Evolutionary conservation across 2,113 vertebrate species (phyloP).

Genomic region (Zapornia atra): DNA sequence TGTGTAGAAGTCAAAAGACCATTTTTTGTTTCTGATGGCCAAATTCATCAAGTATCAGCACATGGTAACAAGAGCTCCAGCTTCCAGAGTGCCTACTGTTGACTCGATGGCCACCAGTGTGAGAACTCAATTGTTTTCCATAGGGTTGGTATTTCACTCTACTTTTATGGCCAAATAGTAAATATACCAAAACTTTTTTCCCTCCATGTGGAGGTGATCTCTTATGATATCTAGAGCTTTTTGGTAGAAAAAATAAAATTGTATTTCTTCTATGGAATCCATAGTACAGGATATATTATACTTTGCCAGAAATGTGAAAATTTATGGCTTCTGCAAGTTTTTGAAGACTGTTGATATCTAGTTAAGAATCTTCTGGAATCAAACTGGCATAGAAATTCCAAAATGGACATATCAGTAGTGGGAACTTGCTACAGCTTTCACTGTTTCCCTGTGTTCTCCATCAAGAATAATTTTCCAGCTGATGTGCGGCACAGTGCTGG

Average conservation of each 20-base stretch:
- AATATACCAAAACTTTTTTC: not conserved
- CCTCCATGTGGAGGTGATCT: not conserved
- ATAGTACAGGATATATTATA: not conserved
- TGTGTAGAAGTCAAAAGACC: not conserved
- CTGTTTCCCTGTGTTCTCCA: not conserved
- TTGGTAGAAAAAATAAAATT: not conserved
- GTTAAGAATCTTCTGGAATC: not conserved
- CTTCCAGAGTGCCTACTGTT: not conserved
- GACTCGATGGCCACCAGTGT: not conserved
- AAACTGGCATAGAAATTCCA: not conserved
- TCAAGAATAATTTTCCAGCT: not conserved
- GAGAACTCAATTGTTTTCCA: not conserved
- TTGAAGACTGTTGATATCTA: not conserved
- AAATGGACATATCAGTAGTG: not conserved
- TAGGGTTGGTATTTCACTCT: not conserved
- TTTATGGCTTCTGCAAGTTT: not conserved
- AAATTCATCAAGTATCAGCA: not conserved
- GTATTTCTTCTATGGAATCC: not conserved
- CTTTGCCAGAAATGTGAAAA: accelerated
- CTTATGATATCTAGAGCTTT: not conserved
- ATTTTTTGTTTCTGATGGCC: not conserved
- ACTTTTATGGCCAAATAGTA: not conserved
- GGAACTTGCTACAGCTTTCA: not conserved
- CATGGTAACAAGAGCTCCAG: not conserved
- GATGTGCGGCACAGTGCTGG: not conserved